These are phyloP conservation scores for Drosophila subsilvestris DNA, from an alignment of 2,888 invertebrate genomes.

Conservation along the genomic window DNA sequence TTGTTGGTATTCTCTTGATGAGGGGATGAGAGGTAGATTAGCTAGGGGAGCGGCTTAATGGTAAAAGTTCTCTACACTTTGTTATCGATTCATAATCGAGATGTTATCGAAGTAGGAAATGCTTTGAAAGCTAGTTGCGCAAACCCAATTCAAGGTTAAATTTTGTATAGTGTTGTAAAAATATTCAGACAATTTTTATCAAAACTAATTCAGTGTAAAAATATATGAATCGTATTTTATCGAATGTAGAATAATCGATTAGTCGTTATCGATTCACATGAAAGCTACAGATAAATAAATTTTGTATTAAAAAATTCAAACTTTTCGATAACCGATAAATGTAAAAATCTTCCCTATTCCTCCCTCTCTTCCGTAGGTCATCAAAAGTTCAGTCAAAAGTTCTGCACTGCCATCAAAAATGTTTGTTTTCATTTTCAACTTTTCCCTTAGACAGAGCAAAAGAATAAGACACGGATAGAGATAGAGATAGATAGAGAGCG, in stretches of 20 bases:
- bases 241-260: too few relatives aligned
- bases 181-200: too few relatives aligned
- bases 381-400: slow-evolving; percentile 29
- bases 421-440: slow-evolving; percentile 53
- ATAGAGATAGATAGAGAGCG: not conserved
- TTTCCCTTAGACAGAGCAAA: slow-evolving; percentile 17
- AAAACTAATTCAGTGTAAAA: too few relatives aligned
- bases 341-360: not conserved
- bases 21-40: not conserved
- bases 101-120: too few relatives aligned
- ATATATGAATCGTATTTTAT: too few relatives aligned
- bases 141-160: too few relatives aligned
- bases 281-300: too few relatives aligned
- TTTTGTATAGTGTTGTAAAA: too few relatives aligned
- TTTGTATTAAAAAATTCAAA: too few relatives aligned
- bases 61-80: not conserved
- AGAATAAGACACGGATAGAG: not conserved
- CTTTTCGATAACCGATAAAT: too few relatives aligned
- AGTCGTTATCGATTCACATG: too few relatives aligned
- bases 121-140: too few relatives aligned
- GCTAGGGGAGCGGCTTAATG: not conserved
- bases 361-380: slow-evolving; percentile 47
- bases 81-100: not conserved
- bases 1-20: not conserved
- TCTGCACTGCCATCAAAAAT: slow-evolving; percentile 16